A percentile compares a stretch with the other conserved stretches of the same genome.
These are phyloP conservation scores for Plutomurus gul DNA, from an alignment of 1,140 invertebrate species.

Conservation along the genomic window DNA sequence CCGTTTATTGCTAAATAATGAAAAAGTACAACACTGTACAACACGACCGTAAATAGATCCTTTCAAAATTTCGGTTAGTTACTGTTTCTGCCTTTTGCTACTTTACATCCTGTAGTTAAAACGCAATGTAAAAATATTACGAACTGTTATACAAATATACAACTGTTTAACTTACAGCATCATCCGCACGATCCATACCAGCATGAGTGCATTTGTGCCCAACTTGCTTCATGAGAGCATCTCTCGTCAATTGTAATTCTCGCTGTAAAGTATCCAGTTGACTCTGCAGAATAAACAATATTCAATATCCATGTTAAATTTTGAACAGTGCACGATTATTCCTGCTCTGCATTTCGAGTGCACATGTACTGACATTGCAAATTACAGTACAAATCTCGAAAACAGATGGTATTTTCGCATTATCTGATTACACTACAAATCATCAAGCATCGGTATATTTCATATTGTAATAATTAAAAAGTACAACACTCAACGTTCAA, in stretches of 20 bases:
- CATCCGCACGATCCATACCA: conserved; percentile 63
- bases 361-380: too few species aligned
- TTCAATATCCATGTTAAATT: not conserved
- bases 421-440: too few species aligned
- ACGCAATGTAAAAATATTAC: not conserved
- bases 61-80: too few species aligned
- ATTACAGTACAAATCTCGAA: too few species aligned
- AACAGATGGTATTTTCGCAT: too few species aligned
- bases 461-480: conserved; percentile 29
- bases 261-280: conserved; percentile 70
- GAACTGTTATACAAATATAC: not conserved
- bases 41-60: too few species aligned
- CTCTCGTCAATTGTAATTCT: conserved; percentile 71
- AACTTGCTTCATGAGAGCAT: conserved; percentile 72
- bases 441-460: not conserved
- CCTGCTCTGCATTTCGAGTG: too few species aligned
- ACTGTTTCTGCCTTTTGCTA: too few species aligned
- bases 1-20: too few species aligned
- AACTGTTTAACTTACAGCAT: conserved; percentile 61
- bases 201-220: conserved; percentile 64
- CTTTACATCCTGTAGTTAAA: not conserved
- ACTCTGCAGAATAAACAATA: conserved; percentile 59
- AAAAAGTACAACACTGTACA: too few species aligned
- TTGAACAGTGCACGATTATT: too few species aligned
- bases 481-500: not conserved